These are phyloP conservation scores for Pocillopora grandis DNA, from an alignment of 92 coral and sea anemone genomes.

Conservation along the genomic window DNA sequence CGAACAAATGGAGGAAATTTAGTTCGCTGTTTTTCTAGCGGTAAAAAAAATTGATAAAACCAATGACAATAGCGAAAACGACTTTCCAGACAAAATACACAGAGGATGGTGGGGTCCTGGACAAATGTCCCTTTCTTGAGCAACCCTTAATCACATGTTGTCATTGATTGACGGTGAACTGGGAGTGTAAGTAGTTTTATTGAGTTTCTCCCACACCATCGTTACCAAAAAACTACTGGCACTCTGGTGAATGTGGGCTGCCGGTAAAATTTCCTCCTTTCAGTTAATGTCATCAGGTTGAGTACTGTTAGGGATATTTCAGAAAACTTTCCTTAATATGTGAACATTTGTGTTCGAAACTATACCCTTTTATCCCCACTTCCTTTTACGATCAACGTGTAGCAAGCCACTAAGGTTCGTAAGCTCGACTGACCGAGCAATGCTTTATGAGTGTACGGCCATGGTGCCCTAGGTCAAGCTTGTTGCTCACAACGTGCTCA, in stretches of 20 bases:
- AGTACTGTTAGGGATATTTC: too few species aligned
- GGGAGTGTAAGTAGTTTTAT: slow-evolving; percentile 1
- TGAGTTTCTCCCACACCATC: slow-evolving; percentile 14
- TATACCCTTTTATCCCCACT: too few species aligned
- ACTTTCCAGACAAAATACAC: not conserved
- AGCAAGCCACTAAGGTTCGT: too few species aligned
- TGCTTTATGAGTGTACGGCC: too few species aligned
- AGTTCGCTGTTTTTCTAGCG: not conserved
- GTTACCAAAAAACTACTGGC: slow-evolving; percentile 12
- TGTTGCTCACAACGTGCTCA: too few species aligned
- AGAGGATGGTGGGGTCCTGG: not conserved
- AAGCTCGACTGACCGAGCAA: too few species aligned
- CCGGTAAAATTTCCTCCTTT: not conserved
- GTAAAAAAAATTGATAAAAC: not conserved
- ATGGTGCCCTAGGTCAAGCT: too few species aligned
- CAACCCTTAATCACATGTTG: not conserved
- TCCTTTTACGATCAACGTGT: too few species aligned
- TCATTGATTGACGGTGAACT: not conserved
- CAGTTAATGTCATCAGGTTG: too few species aligned
- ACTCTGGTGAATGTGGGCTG: slow-evolving; percentile 7
- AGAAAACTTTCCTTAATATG: too few species aligned
- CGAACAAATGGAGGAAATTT: not conserved
- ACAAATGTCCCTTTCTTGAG: not conserved
- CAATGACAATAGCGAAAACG: not conserved
- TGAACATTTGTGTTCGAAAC: too few species aligned